Conservation (phyloP, 2,113 vertebrate genomes). For the Equus przewalskii region DNA sequence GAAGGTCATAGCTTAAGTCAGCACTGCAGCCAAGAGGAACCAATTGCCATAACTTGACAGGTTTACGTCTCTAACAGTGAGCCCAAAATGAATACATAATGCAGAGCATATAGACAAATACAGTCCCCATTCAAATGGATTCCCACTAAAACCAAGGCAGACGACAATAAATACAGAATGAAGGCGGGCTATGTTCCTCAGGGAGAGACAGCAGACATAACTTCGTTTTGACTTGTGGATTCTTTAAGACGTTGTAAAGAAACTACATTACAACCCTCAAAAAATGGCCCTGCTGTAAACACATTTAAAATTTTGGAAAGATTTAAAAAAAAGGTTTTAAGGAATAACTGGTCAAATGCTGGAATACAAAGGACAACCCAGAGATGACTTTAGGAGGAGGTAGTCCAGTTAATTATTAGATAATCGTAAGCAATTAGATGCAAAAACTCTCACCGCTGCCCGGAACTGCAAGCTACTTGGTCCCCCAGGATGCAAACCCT, state of each 20-base stretch:
- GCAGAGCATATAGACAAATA: background rate
- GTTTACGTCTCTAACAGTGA: background rate
- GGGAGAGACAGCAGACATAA: background rate
- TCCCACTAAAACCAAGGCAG: background rate
- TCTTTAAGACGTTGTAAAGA: background rate
- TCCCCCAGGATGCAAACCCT: background rate
- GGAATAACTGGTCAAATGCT: background rate
- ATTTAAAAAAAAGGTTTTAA: background rate
- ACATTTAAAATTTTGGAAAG: background rate
- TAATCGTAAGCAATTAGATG: slow-evolving; percentile 37
- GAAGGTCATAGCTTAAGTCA: slow-evolving; percentile 50
- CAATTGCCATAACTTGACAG: background rate
- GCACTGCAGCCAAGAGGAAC: slow-evolving; percentile 18
- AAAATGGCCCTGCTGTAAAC: background rate
- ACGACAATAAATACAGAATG: background rate
- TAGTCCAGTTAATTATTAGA: background rate
- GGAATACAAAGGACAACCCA: background rate
- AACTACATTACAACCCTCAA: background rate
- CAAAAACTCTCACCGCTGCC: background rate
- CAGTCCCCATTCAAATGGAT: background rate
- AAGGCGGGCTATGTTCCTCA: background rate
- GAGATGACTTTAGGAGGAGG: background rate
- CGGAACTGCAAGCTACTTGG: background rate
- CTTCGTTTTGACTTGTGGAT: background rate
- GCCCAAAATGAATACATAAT: background rate